Conservation (phyloP, 1,140 invertebrate species). For the Neodiprion fabricii region DNA sequence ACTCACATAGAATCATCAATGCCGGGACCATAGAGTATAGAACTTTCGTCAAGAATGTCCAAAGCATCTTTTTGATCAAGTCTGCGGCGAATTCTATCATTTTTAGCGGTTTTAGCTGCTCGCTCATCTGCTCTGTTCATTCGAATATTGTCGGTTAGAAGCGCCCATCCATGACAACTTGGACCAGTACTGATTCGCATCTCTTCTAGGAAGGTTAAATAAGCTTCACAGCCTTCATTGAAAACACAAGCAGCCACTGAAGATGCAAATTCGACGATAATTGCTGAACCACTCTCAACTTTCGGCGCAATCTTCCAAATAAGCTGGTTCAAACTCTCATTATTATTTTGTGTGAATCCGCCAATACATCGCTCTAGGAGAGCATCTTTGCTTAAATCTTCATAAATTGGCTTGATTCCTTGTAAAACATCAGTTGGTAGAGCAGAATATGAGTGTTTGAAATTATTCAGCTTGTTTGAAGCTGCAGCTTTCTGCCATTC, state of each 20-base stretch:
- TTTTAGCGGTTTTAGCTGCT: conserved; percentile 21
- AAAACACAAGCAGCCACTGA: conserved; percentile 9
- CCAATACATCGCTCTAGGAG: too few relatives aligned
- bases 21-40: conserved; percentile 2
- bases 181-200: conserved; percentile 22
- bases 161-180: conserved; percentile 26
- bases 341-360: too few relatives aligned
- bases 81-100: conserved; percentile 25
- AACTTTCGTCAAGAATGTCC: conserved; percentile 19
- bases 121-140: conserved; percentile 24
- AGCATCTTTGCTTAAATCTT: too few relatives aligned
- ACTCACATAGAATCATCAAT: too few relatives aligned
- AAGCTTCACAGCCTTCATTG: conserved; percentile 19
- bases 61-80: conserved; percentile 27
- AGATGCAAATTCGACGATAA: conserved; percentile 11
- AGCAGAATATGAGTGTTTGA: too few relatives aligned
- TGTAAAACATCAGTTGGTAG: too few relatives aligned
- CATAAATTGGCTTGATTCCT: too few relatives aligned
- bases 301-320: too few relatives aligned
- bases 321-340: too few relatives aligned
- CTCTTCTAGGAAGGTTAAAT: conserved; percentile 21
- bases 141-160: conserved; percentile 16
- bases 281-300: not conserved
- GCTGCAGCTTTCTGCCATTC: too few relatives aligned
- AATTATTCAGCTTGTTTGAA: too few relatives aligned